phyloP scores from a whole-genome alignment of 1,140 invertebrate species.

The Periplaneta americana region DNA sequence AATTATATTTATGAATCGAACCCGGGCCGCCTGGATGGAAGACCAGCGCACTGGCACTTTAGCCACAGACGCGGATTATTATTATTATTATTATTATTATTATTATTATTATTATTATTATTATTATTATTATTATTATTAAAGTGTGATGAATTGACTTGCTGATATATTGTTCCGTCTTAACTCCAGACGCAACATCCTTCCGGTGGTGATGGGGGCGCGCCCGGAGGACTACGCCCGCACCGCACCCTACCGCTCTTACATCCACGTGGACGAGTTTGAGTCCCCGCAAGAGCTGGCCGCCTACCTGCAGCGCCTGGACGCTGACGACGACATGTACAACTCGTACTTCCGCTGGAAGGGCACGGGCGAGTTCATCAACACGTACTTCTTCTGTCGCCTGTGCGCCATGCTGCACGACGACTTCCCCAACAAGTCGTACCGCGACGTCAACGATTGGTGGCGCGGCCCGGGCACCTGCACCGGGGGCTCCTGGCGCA shows the following conservation, averaged over 20 bases:
- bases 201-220: slow-evolving; percentile 95
- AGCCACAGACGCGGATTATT: too few species aligned
- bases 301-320: slow-evolving; percentile 75
- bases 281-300: slow-evolving; percentile 77
- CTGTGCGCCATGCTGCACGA: slow-evolving; percentile 88
- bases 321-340: slow-evolving; percentile 80
- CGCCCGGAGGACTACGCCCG: slow-evolving; percentile 82
- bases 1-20: too few species aligned
- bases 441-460: slow-evolving; percentile 80
- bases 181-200: slow-evolving; percentile 72
- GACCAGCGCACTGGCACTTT: too few species aligned
- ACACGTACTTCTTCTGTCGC: slow-evolving; percentile 93
- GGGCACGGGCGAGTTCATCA: slow-evolving; percentile 89
- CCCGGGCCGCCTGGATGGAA: too few species aligned
- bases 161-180: too few species aligned
- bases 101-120: too few species aligned
- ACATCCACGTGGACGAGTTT: slow-evolving; percentile 94
- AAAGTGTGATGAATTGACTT: too few species aligned
- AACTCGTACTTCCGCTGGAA: slow-evolving; percentile 91
- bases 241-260: slow-evolving; percentile 81
- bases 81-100: too few species aligned
- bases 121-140: too few species aligned
- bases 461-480: slow-evolving; percentile 73
- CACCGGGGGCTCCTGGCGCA: slow-evolving; percentile 60
- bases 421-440: slow-evolving; percentile 56